Percentiles rank a stretch among this genome's conserved stretches.
phyloP scores from a whole-genome alignment of 2,113 vertebrate genomes.

The Hippocampus abdominalis region DNA sequence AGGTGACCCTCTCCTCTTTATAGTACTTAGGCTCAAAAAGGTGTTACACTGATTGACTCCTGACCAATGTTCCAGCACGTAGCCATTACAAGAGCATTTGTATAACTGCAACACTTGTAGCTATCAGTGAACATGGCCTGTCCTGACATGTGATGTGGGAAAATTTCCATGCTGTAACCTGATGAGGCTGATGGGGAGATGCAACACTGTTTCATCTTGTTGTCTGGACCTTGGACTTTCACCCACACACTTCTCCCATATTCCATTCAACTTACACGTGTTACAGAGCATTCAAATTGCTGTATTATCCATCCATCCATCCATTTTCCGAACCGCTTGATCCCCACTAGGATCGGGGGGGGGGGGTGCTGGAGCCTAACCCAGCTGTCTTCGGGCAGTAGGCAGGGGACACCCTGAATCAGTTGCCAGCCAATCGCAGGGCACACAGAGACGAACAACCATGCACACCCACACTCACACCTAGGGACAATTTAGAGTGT shows the following conservation, averaged over 20 bases:
- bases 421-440: too few species aligned
- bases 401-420: too few species aligned
- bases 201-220: not conserved
- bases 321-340: too few species aligned
- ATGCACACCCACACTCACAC: too few species aligned
- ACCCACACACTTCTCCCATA: not conserved
- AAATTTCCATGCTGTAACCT: constrained; percentile 2
- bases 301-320: too few species aligned
- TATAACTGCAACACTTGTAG: not conserved
- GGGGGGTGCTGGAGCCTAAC: too few species aligned
- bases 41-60: not conserved
- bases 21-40: not conserved
- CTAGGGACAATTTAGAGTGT: too few species aligned
- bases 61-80: constrained; percentile 3
- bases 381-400: too few species aligned
- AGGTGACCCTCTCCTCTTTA: not conserved
- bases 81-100: not conserved
- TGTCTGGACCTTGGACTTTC: not conserved
- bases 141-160: not conserved
- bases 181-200: not conserved
- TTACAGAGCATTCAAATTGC: not conserved
- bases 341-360: too few species aligned
- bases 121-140: not conserved
- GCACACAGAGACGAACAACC: too few species aligned
- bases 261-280: not conserved